Base-by-base conservation (phyloP, 2,113 vertebrate species). In the Gallinago paraguaiae region DNA sequence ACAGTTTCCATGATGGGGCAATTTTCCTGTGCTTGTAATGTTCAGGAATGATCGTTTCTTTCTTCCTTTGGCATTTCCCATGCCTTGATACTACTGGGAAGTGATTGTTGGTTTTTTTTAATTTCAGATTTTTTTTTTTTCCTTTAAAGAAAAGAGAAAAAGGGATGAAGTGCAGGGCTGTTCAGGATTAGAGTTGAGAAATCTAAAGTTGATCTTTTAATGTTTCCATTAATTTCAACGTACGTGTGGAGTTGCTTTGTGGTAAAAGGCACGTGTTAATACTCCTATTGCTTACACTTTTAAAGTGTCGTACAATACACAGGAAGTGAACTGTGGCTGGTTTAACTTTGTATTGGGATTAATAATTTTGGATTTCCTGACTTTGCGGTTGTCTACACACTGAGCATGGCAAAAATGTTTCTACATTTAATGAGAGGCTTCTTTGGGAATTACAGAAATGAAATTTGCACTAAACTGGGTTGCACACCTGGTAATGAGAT, bases 1-100 rank as follows among this genome's bases (percentile, higher is more conserved):
- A 96, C 33, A 64, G 17, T 97, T 96, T 96, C 91, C 89, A 72
- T 83, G 75, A 91, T 88, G 92, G 79, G 67, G 77, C 85, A 86
- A 51, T 94, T 94, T 93, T 93, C 72, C 78, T 53, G 7, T 53
- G 56, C 37, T 83, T 88, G 59, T 78, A 56, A 92, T 78, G 85
- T 92, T 86, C 33, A 67, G 94, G 92, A 96, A 97, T 37, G 10
- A 89, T 68, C 59, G 25, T 72, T 86, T 84, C 14, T 94, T 92
- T 92, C 60, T 86, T 92, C 57, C 70, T 13, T 63, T 92, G 82
- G 31, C 37, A 80, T 90, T 93, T 93, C 64, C 67, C 28, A 15
- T 85, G 59, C 31, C 68, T 69, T 82, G 45, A 41, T 82, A 39
- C 22, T 82, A n/a, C n/a, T 77, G 84, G 84, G 91, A 95, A 77